Evolutionary conservation across 1,140 invertebrate species (phyloP), one percentile per base, ranked within the genome.

Genomic region (Hypothenemus hampei): DNA sequence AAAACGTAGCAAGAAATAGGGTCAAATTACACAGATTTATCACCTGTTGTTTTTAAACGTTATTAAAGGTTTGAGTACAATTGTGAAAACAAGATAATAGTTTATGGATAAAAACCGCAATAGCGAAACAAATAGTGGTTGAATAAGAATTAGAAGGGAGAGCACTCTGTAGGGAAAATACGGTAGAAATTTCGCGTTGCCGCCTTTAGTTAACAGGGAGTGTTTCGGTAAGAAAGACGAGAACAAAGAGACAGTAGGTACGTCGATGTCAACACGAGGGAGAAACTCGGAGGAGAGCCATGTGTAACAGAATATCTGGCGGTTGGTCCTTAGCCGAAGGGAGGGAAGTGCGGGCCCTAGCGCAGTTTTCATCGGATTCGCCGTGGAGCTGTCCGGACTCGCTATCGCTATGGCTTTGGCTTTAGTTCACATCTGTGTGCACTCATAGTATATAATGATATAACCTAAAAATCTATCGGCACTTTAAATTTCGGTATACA

Each of bases 401-500:
- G 59, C 57, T 54, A 50, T 51, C 50, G 59, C 49, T 49, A 61
- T 61, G 59, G 59, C 53, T 60, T 55, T 60, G 58, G 47, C 37
- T 58, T 61, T 58, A 61, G 55, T 61, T 58, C 59, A 60, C 59
- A 51, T 54, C 45, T 57, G 54, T 61, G 55, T 57, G 55, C 59
- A 61, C 55, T 45, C 33, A 57, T 49, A 52, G 55, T 57, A 57
- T 33, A 61, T 51, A 50, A 61, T 61, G 51, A 58, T 57, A 47
- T 61, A 58, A 57, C 39, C 55, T 61, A 58, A 61, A 57, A 40
- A 23, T 54, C 53, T 58, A 41, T 61, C 59, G 59, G 59, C 56
- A 61, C 46, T 54, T 40, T 52, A 53, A 49, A 57, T 46, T 44
- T 47, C 56, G 51, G 56, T 61, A 58, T 55, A 60, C 58, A 49